Evolutionary conservation across 2,797 vertebrate genomes (phyloP), one percentile per base, ranked within the genome.

Genomic region (Nothura maculosa): DNA sequence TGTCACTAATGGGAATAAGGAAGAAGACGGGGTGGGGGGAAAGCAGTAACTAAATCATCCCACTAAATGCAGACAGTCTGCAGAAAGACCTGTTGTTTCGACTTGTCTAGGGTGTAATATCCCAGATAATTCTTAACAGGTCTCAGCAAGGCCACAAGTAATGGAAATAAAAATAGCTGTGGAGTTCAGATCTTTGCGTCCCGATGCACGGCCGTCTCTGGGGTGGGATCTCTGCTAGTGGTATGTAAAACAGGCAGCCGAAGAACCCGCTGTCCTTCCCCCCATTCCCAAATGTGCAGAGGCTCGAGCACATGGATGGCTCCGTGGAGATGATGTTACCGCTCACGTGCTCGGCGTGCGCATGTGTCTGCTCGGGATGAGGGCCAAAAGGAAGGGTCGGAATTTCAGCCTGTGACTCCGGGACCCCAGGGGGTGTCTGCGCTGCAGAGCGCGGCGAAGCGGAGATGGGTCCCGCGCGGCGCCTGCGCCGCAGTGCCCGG

Each of bases 1-100:
- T 92, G 93, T 94, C 89, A 87, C 96, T 96, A 96, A 78, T 94
- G 96, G 96, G 95, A 97, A 96, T 97, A 96, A 96, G 86, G 90
- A 96, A 96, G 93, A 96, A 80, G 93, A 93, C 11, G 3, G 75
- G 94, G 88, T 85, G 87, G 74, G 80, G 85, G 89, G 57, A 79
- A 94, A 95, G 81, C 76, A 90, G 89, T 79, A 95, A 94, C 91
- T 94, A 97, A 95, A 97, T 96, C 91, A 94, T 95, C 70, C 85
- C 69, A 40, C 86, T 87, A 60, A 92, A 83, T 76, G 64, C 77
- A 96, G 94, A 86, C 79, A 84, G 94, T 95, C 92, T 93, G 80
- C 93, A 95, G 77, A 66, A 89, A 87, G 81, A 96, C 82, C 94
- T 95, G 88, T 94, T 95, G 89, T 94, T 96, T 93, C 57, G 6